Percentiles rank a stretch among this genome's conserved stretches.
Conservation (phyloP, 92 coral and sea anemone species). For the Epizoanthus fatuus region DNA sequence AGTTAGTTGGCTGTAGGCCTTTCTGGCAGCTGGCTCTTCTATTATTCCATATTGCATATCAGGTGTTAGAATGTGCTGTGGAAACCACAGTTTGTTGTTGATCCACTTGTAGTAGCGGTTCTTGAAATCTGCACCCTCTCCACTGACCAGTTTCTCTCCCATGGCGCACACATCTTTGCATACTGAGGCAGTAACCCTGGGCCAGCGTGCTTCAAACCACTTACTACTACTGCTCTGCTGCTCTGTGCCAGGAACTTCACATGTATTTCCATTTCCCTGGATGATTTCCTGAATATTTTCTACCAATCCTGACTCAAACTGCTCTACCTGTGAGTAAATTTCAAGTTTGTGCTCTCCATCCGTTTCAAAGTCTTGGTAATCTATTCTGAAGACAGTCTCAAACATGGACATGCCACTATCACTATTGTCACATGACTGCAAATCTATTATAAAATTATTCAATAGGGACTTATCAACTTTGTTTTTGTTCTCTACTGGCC, state of each 20-base stretch:
- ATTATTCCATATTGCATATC: constrained; percentile 18
- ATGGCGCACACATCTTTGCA: constrained; percentile 12
- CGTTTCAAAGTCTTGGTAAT: constrained; percentile 10
- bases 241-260: constrained; percentile 11
- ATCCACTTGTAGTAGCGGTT: neutral
- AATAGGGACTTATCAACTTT: too few species aligned
- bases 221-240: neutral
- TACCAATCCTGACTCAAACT: neutral
- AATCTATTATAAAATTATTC: neutral
- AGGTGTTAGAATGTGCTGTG: constrained; percentile 1
- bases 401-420: neutral
- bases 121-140: neutral
- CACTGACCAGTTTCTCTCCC: neutral
- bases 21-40: constrained; percentile 40
- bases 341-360: neutral
- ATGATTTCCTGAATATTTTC: constrained; percentile 2
- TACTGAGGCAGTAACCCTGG: constrained; percentile 15
- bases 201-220: constrained; percentile 13
- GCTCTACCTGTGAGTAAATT: neutral
- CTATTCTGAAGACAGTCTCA: neutral
- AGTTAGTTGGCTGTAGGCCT: constrained; percentile 1
- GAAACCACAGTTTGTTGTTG: neutral
- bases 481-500: too few species aligned
- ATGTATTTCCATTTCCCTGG: neutral
- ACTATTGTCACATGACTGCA: neutral